Conservation (phyloP, 2,888 invertebrate species). For the Xylophagus ater region DNA sequence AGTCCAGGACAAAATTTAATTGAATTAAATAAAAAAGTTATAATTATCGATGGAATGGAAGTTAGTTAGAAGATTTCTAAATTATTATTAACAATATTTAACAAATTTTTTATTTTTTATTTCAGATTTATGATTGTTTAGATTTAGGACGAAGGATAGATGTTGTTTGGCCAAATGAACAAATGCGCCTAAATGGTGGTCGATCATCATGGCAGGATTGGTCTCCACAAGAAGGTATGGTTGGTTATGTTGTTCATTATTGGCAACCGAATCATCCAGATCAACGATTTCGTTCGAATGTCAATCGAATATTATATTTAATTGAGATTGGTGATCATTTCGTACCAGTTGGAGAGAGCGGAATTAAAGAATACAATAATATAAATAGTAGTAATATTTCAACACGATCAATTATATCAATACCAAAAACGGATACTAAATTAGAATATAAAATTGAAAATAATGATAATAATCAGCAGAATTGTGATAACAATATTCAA, state of each 20-base stretch:
- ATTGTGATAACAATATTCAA: constrained; percentile 7
- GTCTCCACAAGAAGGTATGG: constrained; percentile 85
- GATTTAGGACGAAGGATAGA: constrained; percentile 84
- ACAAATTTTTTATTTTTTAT: constrained; percentile 5
- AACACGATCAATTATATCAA: neutral
- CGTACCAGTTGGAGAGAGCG: constrained; percentile 86
- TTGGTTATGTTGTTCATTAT: constrained; percentile 84
- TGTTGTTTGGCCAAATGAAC: constrained; percentile 91
- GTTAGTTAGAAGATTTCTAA: constrained; percentile 23
- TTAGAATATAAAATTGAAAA: neutral
- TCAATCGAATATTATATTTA: constrained; percentile 81
- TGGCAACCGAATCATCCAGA: constrained; percentile 92
- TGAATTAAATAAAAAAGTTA: constrained; percentile 33
- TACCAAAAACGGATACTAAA: neutral
- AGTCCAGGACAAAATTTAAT: constrained; percentile 11
- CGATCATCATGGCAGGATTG: constrained; percentile 82
- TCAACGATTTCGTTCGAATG: constrained; percentile 75
- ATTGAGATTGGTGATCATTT: constrained; percentile 88
- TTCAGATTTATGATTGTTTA: constrained; percentile 75
- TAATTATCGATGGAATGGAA: constrained; percentile 37
- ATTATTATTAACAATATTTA: neutral
- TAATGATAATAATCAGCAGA: neutral
- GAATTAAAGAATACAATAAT: constrained; percentile 54
- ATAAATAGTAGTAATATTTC: no score
- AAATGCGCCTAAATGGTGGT: constrained; percentile 77